A percentile compares a stretch with the other conserved stretches of the same genome.
Evolutionary conservation across 2,888 invertebrate genomes (phyloP).

Genomic region (Microplitis deprimator): DNA sequence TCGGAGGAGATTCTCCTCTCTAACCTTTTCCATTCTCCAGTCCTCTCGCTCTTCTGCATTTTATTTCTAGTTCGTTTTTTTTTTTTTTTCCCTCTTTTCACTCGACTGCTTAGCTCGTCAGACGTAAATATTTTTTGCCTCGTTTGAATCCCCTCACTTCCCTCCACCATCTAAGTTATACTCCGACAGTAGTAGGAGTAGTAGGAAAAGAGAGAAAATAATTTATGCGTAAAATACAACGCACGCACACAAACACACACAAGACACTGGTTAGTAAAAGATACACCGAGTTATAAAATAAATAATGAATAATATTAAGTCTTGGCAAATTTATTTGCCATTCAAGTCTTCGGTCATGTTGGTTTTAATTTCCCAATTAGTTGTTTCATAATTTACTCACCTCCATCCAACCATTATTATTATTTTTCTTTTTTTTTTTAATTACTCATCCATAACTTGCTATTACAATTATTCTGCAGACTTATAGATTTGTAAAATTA

Average conservation of each 20-base stretch:
- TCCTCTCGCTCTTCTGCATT: constrained; percentile 15
- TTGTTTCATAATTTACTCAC: not conserved
- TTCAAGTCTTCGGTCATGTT: not conserved
- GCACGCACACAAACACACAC: constrained; percentile 5
- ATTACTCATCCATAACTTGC: not conserved
- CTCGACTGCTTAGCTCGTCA: constrained; percentile 29
- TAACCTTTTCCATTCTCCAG: constrained; percentile 7
- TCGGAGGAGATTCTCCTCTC: constrained; percentile 39
- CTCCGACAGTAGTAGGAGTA: constrained; percentile 17
- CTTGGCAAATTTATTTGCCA: constrained; percentile 12
- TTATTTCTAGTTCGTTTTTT: not conserved
- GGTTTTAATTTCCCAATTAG: not conserved
- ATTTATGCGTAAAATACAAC: constrained; percentile 45
- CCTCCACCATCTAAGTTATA: not conserved
- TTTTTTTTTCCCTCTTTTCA: constrained; percentile 30
- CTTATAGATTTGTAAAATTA: no score
- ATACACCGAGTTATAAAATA: not conserved
- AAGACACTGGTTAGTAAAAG: constrained; percentile 28
- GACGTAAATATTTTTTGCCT: constrained; percentile 34
- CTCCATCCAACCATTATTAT: no score
- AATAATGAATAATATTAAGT: constrained; percentile 1
- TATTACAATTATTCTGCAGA: no score
- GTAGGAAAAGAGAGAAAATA: constrained; percentile 28
- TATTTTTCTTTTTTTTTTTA: not conserved
- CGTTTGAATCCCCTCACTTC: constrained; percentile 1